Conservation (phyloP, 2,888 invertebrate species). For the Lordiphosa fenestrarum region DNA sequence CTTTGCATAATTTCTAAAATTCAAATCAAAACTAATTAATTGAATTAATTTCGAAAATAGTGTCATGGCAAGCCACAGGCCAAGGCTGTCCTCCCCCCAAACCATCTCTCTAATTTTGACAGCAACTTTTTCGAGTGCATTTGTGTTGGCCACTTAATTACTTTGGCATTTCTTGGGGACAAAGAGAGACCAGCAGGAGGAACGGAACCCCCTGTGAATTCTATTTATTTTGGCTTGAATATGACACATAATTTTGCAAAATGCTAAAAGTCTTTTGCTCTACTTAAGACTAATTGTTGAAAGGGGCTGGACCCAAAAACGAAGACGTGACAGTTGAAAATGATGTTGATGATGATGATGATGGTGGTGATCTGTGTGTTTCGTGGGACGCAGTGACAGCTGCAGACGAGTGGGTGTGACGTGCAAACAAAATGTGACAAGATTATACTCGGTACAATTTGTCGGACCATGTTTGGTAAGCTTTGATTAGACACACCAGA, state of each 20-base stretch:
- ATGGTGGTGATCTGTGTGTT: slow-evolving; percentile 10
- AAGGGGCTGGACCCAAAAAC: slow-evolving; percentile 15
- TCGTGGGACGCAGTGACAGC: slow-evolving; percentile 1
- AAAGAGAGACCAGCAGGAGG: not conserved
- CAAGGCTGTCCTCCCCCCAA: not conserved
- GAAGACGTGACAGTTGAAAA: slow-evolving; percentile 26
- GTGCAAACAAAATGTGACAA: slow-evolving; percentile 1
- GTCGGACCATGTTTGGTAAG: slow-evolving; percentile 1
- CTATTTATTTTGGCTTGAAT: slow-evolving; percentile 35
- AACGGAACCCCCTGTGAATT: slow-evolving; percentile 6
- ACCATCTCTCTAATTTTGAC: slow-evolving; percentile 20
- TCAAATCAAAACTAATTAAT: slow-evolving; percentile 41
- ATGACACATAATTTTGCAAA: slow-evolving; percentile 38
- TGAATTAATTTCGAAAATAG: slow-evolving; percentile 31
- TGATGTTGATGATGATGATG: slow-evolving; percentile 25
- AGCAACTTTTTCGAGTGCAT: slow-evolving; percentile 26
- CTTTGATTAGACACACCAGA: slow-evolving; percentile 3
- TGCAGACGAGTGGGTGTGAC: slow-evolving; percentile 12
- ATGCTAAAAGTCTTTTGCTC: slow-evolving; percentile 27
- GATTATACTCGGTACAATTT: no score
- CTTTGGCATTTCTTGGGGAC: slow-evolving; percentile 47
- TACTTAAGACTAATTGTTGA: slow-evolving; percentile 57
- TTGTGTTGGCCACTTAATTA: slow-evolving; percentile 42
- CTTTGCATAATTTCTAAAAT: slow-evolving; percentile 10
- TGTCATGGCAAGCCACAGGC: slow-evolving; percentile 30